phyloP scores from a whole-genome alignment of 1,140 invertebrate species.

The Temnothorax curvispinosus region DNA sequence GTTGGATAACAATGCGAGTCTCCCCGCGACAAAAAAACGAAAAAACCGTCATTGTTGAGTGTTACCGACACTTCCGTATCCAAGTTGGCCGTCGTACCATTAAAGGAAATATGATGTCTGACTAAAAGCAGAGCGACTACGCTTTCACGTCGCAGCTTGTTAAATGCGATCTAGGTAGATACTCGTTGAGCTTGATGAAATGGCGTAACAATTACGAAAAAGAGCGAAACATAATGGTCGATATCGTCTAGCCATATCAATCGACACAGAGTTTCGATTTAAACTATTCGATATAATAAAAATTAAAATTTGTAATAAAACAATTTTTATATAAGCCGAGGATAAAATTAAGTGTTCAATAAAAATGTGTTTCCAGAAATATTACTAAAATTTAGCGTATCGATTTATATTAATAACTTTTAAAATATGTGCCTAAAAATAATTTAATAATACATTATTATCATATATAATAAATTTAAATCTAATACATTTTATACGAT shows the following conservation, averaged over 20 bases:
- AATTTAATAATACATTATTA: neutral
- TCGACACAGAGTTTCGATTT: neutral
- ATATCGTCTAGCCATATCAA: neutral
- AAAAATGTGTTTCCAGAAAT: neutral
- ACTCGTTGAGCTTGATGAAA: neutral
- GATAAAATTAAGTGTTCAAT: neutral
- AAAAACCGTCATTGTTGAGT: conserved; percentile 32
- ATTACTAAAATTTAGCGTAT: neutral
- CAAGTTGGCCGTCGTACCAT: neutral
- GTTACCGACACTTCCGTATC: conserved; percentile 39
- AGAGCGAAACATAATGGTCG: neutral
- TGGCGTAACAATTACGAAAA: conserved; percentile 29
- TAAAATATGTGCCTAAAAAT: neutral
- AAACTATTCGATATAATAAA: neutral
- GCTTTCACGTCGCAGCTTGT: conserved; percentile 39
- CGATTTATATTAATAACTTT: neutral
- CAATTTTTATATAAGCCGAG: neutral
- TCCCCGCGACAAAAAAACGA: neutral
- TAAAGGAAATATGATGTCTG: conserved; percentile 32
- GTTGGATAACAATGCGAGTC: conserved; percentile 6
- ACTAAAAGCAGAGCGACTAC: conserved; percentile 23
- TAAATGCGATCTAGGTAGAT: conserved; percentile 16
- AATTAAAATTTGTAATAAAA: conserved; percentile 3
- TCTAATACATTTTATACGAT: neutral
- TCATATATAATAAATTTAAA: neutral